Evolutionary conservation across 2,113 vertebrate genomes (phyloP), one percentile per base, ranked within the genome.

Genomic region (Psettodes erumei): DNA sequence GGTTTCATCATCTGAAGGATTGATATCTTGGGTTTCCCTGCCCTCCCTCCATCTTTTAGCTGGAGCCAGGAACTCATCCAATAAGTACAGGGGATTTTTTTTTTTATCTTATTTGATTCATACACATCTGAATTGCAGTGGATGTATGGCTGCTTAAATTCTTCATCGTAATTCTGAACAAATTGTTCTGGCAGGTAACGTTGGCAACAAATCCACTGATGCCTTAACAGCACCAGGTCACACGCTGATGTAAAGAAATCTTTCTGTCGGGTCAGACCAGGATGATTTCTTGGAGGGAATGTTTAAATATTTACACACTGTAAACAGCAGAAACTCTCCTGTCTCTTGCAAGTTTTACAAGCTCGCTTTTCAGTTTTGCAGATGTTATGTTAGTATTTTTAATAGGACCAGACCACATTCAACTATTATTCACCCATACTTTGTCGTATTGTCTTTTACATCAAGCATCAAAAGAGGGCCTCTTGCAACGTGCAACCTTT

Each of bases 1-100:
- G 75, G 75, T 83, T 90, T 81, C 86, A 70, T 90, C 85, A 78
- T 83, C 63, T 65, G 69, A 76, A 77, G 77, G 63, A 80, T 67
- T 86, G 76, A 86, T 75, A 68, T 54, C 30, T 71, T 59, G 60
- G 68, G 68, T 69, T 70, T 78, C 40, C 65, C 50, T 15, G n/a
- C 68, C 47, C 38, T 51, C 35, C 30, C 30, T 43, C 40, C 10
- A 1, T 61, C 43, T 74, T 76, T 71, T 15, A 35, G 35, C 55
- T 8, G 0, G 3, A 65, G 25, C 50, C 42, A 60, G 45, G 58
- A 65, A 32, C 60, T 74, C 43, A 48, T 51, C 64, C 35, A 77
- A 37, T 66, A 40, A 71, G 63, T 51, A 59, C 56, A 53, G 38
- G 12, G 55, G 18, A 32, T 25, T 25, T 25, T 50, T 50, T 25